phyloP scores from a whole-genome alignment of 2,113 vertebrate genomes.

The Psilopsiagon aurifrons region DNA sequence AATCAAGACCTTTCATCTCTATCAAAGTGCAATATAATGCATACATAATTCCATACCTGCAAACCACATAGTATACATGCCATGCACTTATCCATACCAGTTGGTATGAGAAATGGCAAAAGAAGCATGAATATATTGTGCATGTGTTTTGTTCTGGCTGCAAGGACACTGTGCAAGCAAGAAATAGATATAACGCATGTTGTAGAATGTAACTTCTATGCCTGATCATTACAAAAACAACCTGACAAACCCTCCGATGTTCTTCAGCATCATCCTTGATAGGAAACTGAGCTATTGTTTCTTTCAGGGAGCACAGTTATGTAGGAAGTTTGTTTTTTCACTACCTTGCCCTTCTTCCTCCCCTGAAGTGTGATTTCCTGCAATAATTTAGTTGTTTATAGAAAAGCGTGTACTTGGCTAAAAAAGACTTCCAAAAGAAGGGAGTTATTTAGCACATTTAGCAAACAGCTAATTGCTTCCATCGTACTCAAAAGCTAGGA shows the following conservation, averaged over 20 bases:
- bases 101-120: not conserved
- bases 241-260: not conserved
- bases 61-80: not conserved
- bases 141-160: not conserved
- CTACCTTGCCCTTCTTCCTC: not conserved
- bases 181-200: not conserved
- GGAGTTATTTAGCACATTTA: constrained; percentile 52
- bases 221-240: not conserved
- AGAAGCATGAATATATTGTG: not conserved
- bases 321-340: not conserved
- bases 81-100: not conserved
- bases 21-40: constrained; percentile 65
- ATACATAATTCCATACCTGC: constrained; percentile 41
- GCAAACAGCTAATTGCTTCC: constrained; percentile 7
- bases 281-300: not conserved
- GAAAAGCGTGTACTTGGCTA: not conserved
- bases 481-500: constrained; percentile 28
- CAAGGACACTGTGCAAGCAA: not conserved
- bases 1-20: constrained; percentile 22
- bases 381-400: constrained; percentile 41
- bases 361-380: constrained; percentile 4
- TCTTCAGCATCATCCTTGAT: not conserved
- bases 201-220: not conserved
- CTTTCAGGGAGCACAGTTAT: not conserved
- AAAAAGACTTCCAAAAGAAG: constrained; percentile 11